These are phyloP conservation scores for Dendrolimus punctatus DNA, from an alignment of 1,140 invertebrate species.

Conservation along the genomic window DNA sequence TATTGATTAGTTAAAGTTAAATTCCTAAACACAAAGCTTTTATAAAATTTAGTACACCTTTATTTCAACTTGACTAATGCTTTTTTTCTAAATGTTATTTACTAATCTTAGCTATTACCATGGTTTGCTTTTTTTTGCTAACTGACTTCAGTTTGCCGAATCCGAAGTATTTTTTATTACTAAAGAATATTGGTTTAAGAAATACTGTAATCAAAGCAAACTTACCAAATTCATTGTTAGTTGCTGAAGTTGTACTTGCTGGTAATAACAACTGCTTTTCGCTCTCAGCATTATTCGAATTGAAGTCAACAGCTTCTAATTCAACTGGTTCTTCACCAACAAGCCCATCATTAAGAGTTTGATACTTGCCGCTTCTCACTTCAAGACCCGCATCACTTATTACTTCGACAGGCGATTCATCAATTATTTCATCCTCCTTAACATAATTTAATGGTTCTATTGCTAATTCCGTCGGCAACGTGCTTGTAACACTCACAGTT, in stretches of 20 bases:
- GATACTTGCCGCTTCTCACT: constrained; percentile 52
- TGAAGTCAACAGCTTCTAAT: constrained; percentile 37
- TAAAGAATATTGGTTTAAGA: neutral
- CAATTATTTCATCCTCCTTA: constrained; percentile 24
- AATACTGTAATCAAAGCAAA: constrained; percentile 1
- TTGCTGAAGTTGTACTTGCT: constrained; percentile 30
- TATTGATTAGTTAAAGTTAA: too few relatives aligned
- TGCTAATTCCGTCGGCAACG: neutral
- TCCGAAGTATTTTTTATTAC: neutral
- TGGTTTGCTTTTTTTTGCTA: too few relatives aligned
- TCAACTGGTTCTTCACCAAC: constrained; percentile 35
- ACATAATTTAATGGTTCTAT: constrained; percentile 2
- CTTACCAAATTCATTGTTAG: constrained; percentile 55
- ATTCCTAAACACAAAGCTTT: too few relatives aligned
- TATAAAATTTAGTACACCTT: too few relatives aligned
- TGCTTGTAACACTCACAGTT: constrained; percentile 25
- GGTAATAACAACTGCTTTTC: constrained; percentile 38
- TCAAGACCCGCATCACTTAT: constrained; percentile 28
- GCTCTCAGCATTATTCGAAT: constrained; percentile 31
- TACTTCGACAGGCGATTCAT: constrained; percentile 32
- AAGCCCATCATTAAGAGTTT: constrained; percentile 34
- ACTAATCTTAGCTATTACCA: too few relatives aligned
- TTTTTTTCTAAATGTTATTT: too few relatives aligned
- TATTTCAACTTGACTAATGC: too few relatives aligned
- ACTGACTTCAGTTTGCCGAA: too few relatives aligned